A percentile compares a stretch with the other conserved stretches of the same genome.
Conservation (phyloP, 2,113 vertebrate species). For the Cepphus grylle region DNA sequence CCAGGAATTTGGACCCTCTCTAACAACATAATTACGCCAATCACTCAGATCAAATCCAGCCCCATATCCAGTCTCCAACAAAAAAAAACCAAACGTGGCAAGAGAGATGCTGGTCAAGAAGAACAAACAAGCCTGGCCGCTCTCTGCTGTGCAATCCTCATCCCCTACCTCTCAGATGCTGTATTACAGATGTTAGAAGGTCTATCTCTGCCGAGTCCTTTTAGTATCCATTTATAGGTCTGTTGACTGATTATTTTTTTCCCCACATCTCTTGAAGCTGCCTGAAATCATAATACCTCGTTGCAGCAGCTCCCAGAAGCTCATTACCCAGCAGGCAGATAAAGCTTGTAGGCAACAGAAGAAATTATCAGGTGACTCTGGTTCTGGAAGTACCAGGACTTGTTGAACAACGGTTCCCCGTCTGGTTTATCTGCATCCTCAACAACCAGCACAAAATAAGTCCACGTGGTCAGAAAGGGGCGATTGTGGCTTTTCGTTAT, state of each 20-base stretch:
- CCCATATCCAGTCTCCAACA: accelerated
- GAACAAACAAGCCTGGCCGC: neutral
- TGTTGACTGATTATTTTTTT: neutral
- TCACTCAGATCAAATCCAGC: neutral
- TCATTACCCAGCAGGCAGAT: neutral
- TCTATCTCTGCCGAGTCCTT: neutral
- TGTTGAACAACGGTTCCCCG: accelerated
- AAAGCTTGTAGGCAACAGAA: accelerated
- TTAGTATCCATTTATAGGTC: neutral
- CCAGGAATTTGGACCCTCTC: neutral
- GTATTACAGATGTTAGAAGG: neutral
- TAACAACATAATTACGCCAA: accelerated
- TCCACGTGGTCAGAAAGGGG: accelerated
- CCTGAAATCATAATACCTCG: neutral
- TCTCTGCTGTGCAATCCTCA: neutral
- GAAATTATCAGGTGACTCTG: neutral
- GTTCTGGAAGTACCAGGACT: neutral
- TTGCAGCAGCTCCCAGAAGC: neutral
- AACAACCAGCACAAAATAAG: neutral
- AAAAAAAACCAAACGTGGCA: neutral
- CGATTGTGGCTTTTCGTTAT: neutral
- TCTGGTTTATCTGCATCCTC: neutral
- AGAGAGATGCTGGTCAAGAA: neutral
- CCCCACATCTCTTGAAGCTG: neutral
- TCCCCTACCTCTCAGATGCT: neutral